Conservation (phyloP, 2,888 invertebrate genomes). For the Archips crataeganus region DNA sequence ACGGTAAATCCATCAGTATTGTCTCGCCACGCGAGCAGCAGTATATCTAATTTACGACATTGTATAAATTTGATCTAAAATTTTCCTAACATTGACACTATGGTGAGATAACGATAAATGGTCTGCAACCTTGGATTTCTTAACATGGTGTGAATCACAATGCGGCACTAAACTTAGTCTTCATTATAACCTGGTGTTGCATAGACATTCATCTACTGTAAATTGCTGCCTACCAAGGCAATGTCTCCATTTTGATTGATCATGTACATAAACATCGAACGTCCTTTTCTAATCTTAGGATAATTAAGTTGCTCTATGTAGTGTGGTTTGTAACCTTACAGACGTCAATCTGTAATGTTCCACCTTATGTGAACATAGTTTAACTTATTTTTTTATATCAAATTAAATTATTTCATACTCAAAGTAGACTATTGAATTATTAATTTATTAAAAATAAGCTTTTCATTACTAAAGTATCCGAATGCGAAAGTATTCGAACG, state of each 20-base stretch:
- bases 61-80: slow-evolving; percentile 16
- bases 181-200: not conserved
- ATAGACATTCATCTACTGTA: not conserved
- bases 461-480: too few relatives aligned
- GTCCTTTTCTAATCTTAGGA: slow-evolving; percentile 4
- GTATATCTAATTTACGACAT: slow-evolving; percentile 9
- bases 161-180: slow-evolving; percentile 47
- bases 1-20: not conserved
- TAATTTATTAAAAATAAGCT: too few relatives aligned
- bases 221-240: slow-evolving; percentile 52
- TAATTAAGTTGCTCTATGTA: slow-evolving; percentile 11
- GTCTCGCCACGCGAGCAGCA: not conserved
- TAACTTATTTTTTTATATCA: too few relatives aligned
- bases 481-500: too few relatives aligned
- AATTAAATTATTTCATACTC: too few relatives aligned
- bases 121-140: slow-evolving; percentile 23
- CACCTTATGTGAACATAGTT: too few relatives aligned
- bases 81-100: slow-evolving; percentile 39
- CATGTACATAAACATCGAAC: slow-evolving; percentile 14
- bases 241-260: slow-evolving; percentile 64
- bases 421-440: too few relatives aligned
- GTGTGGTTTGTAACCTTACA: too few relatives aligned
- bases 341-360: too few relatives aligned
- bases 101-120: slow-evolving; percentile 38
- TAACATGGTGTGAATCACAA: slow-evolving; percentile 36